Percentiles rank a stretch among this genome's conserved stretches.
phyloP scores from a whole-genome alignment of 2,113 vertebrate genomes.

The Erythrolamprus reginae region DNA sequence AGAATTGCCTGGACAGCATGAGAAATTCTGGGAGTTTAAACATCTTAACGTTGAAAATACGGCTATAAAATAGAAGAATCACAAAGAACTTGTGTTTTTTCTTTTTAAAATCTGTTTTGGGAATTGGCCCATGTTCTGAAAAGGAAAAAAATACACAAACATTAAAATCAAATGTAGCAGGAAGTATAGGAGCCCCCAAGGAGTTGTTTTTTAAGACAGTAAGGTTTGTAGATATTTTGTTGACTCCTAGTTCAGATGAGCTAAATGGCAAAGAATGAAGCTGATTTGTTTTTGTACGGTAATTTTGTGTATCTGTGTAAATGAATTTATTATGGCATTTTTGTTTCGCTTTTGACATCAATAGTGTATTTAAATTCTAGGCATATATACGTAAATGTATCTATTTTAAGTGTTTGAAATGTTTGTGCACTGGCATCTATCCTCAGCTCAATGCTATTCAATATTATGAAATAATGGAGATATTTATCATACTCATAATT shows the following conservation, averaged over 20 bases:
- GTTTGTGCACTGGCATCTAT: background rate
- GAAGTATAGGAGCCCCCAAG: background rate
- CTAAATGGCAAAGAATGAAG: background rate
- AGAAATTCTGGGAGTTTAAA: background rate
- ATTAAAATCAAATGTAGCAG: background rate
- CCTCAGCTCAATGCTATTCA: background rate
- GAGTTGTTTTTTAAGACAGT: background rate
- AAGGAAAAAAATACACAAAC: background rate
- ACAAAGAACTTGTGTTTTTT: background rate
- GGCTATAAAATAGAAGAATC: background rate
- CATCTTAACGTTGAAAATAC: too few species aligned
- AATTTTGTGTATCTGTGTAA: background rate
- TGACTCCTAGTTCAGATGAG: background rate
- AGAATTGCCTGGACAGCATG: background rate
- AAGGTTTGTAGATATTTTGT: background rate
- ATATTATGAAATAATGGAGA: background rate
- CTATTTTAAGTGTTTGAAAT: background rate
- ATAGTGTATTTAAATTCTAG: background rate
- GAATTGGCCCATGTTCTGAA: background rate
- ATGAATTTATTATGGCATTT: background rate
- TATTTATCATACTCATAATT: background rate
- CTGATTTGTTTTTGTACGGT: background rate
- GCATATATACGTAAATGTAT: background rate
- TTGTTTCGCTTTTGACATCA: background rate
- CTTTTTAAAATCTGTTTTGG: background rate